Base-by-base conservation (phyloP, 2,797 vertebrate species). In the Pangasius macronema region DNA sequence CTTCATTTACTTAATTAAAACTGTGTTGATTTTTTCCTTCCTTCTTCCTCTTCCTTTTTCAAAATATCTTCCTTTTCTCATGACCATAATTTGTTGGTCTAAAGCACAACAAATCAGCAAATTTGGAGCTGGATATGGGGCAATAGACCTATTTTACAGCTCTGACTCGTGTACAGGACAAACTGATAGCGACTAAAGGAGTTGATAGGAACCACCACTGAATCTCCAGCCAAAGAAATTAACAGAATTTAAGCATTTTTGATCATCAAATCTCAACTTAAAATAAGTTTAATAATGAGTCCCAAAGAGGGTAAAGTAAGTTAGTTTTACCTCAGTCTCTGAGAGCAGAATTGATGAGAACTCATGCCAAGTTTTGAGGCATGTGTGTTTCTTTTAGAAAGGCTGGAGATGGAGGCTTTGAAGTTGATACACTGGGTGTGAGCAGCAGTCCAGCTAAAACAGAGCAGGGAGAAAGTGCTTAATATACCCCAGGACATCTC, bases 1-100 rank as follows among this genome's bases (percentile, higher is more conserved):
- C 92, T 92, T 94, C 92, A 91, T 93, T 92, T 91, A 91, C 92
- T 92, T 93, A 93, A 94, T 93, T 92, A 92, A 92, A 93, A 91
- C 91, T 92, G 92, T 93, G 91, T 91, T 94, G 90, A 91, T 92
- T 91, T 90, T 82, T 89, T 90, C 90, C 89, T 90, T 91, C 91
- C 90, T 87, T 90, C 91, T 87, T 91, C 88, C 85, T 90, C 87
- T 84, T 88, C 86, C 89, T 92, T 90, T 91, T 89, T 88, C 55
- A 90, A 92, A 92, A 86, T 81, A 88, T 91, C 88, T 87, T 92
- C 89, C 83, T 88, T 89, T 91, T 92, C 87, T 90, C 83, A 83
- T 87, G 85, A 88, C 90, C 87, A 83, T 86, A 90, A 87, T 89
- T 91, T 90, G 77, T 87, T 87, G 87, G 55, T 87, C 83, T 81